A percentile compares a stretch with the other conserved stretches of the same genome.
phyloP scores from a whole-genome alignment of 2,888 invertebrate species.

The Parnassius mnemosyne region DNA sequence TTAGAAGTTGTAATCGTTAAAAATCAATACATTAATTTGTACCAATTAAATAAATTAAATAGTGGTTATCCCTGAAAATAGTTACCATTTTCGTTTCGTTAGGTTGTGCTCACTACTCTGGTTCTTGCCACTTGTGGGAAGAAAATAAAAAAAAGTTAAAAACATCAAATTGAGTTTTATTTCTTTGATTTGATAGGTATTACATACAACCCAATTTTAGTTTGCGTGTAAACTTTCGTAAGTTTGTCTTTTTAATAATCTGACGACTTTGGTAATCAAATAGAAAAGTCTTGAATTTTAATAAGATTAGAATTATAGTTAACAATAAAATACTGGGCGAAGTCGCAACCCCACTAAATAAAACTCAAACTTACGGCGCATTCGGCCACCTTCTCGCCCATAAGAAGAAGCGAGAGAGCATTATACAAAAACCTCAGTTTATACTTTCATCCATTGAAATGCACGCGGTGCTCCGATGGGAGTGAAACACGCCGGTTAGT shows the following conservation, averaged over 20 bases:
- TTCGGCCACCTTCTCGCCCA: constrained; percentile 50
- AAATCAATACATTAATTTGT: constrained; percentile 18
- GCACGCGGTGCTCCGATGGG: constrained; percentile 72
- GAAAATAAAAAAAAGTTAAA: constrained; percentile 75
- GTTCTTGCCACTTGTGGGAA: constrained; percentile 75
- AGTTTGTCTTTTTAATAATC: too few relatives aligned
- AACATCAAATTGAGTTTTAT: constrained; percentile 58
- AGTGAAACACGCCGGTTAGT: constrained; percentile 61
- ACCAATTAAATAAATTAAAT: constrained; percentile 38
- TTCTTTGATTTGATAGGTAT: constrained; percentile 22
- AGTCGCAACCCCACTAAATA: constrained; percentile 58
- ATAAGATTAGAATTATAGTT: constrained; percentile 1
- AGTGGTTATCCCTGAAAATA: constrained; percentile 75
- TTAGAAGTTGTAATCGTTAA: constrained; percentile 9
- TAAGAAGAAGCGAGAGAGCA: constrained; percentile 59
- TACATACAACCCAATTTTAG: neutral
- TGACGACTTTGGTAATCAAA: too few relatives aligned
- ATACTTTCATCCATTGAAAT: constrained; percentile 79
- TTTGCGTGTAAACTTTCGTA: neutral
- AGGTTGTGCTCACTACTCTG: constrained; percentile 76
- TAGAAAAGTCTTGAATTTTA: neutral
- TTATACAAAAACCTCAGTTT: constrained; percentile 78
- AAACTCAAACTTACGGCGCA: constrained; percentile 50
- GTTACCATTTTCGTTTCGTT: constrained; percentile 77
- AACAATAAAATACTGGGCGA: constrained; percentile 70